A percentile compares a stretch with the other conserved stretches of the same genome.
Evolutionary conservation across 1,140 invertebrate genomes (phyloP).

Genomic region (Drosophila repleta): DNA sequence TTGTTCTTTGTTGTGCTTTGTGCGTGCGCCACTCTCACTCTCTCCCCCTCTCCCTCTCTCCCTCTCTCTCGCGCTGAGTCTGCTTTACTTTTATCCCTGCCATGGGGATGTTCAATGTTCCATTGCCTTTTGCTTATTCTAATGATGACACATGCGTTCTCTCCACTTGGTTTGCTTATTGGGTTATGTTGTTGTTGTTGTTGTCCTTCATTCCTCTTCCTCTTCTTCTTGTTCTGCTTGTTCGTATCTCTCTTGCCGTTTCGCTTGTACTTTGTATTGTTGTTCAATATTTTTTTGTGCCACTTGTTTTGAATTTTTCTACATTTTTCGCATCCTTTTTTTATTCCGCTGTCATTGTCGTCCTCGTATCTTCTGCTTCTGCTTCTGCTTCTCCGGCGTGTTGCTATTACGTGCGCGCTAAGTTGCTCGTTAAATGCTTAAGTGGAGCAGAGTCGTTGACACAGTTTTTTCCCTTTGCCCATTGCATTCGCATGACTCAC

Average conservation of each 20-base stretch:
- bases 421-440: conserved; percentile 80
- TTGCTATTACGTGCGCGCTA: conserved; percentile 75
- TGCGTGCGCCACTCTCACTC: conserved; percentile 55
- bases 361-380: conserved; percentile 28
- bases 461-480: conserved; percentile 61
- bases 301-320: conserved; percentile 78
- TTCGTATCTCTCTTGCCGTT: conserved; percentile 23
- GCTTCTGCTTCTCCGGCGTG: conserved; percentile 47
- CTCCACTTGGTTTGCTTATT: conserved; percentile 32
- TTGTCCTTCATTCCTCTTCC: conserved; percentile 1
- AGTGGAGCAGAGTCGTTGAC: conserved; percentile 82
- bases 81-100: conserved; percentile 49
- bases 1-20: conserved; percentile 71
- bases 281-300: conserved; percentile 80
- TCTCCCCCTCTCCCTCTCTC: conserved; percentile 7
- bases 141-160: conserved; percentile 79
- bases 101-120: conserved; percentile 49
- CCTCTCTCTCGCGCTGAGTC: conserved; percentile 8
- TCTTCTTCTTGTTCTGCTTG: not conserved
- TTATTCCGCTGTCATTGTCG: conserved; percentile 37
- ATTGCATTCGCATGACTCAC: conserved; percentile 70
- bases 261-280: conserved; percentile 34
- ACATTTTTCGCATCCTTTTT: conserved; percentile 61
- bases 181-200: conserved; percentile 40
- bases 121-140: conserved; percentile 60